phyloP scores from a whole-genome alignment of 1,140 invertebrate genomes.

The Aphelinus atriplicis region DNA sequence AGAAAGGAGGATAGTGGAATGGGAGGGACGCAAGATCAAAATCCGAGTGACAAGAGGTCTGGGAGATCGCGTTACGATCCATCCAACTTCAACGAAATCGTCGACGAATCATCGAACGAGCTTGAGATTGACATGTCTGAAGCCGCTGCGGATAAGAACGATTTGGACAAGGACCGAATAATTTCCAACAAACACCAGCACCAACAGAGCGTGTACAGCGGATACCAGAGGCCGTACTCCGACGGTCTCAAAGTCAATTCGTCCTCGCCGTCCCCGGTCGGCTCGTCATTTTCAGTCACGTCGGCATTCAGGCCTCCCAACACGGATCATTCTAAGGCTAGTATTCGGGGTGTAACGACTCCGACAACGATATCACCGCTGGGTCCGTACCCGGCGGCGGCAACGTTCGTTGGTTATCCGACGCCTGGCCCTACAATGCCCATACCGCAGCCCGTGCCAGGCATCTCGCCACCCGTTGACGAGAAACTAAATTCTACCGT shows the following conservation, averaged over 20 bases:
- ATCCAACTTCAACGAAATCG: slow-evolving; percentile 81
- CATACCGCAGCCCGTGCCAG: slow-evolving; percentile 55
- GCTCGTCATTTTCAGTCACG: slow-evolving; percentile 72
- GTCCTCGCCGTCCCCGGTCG: slow-evolving; percentile 56
- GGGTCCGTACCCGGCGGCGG: slow-evolving; percentile 72
- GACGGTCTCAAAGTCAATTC: slow-evolving; percentile 56
- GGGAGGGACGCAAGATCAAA: slow-evolving; percentile 52
- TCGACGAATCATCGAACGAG: slow-evolving; percentile 82
- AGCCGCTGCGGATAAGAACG: slow-evolving; percentile 64
- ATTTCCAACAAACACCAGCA: slow-evolving; percentile 52
- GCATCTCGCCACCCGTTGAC: slow-evolving; percentile 55
- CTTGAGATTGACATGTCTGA: slow-evolving; percentile 83
- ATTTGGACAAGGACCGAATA: slow-evolving; percentile 49
- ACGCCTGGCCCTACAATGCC: slow-evolving; percentile 58
- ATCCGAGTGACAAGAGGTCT: slow-evolving; percentile 45
- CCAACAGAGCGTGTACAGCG: slow-evolving; percentile 47
- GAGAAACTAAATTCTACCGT: slow-evolving; percentile 61
- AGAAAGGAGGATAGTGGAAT: slow-evolving; percentile 54
- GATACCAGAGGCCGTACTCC: slow-evolving; percentile 57
- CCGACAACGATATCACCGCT: slow-evolving; percentile 61
- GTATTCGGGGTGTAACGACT: slow-evolving; percentile 49
- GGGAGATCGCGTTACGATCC: slow-evolving; percentile 71
- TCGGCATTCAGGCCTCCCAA: slow-evolving; percentile 81
- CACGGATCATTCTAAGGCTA: slow-evolving; percentile 55
- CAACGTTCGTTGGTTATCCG: slow-evolving; percentile 73